A percentile compares a stretch with the other conserved stretches of the same genome.
Conservation (phyloP, 2,888 invertebrate genomes). For the Papilio demoleus region DNA sequence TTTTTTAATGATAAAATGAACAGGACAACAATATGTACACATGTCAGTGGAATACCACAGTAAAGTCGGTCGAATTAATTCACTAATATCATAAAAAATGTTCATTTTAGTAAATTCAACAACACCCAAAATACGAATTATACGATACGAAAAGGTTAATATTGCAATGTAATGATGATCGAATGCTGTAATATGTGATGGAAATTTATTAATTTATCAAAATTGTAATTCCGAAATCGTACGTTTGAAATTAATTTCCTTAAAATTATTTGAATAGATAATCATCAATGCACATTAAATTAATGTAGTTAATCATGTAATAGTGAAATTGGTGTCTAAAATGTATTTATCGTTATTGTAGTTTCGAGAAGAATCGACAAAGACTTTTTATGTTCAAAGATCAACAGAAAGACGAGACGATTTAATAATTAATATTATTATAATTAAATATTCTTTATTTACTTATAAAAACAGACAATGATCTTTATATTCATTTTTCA, state of each 20-base stretch:
- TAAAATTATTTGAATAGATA: no score
- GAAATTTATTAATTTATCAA: background rate
- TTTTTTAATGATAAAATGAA: no score
- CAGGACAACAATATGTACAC: no score
- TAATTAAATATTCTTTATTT: no score
- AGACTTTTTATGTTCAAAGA: background rate
- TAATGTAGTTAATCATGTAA: slow-evolving; percentile 4
- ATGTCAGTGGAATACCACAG: no score
- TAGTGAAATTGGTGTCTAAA: background rate
- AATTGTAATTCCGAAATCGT: background rate
- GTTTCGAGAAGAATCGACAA: slow-evolving; percentile 4
- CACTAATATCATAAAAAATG: no score
- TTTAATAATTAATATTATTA: no score
- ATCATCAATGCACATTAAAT: slow-evolving; percentile 2
- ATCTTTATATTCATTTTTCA: no score
- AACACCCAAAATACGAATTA: background rate
- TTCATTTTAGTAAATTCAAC: no score
- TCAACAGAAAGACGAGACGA: background rate
- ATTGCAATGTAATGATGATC: background rate
- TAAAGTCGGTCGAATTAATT: no score
- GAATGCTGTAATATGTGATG: background rate
- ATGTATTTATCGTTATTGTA: slow-evolving; percentile 7
- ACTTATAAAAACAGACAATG: no score
- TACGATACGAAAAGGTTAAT: background rate
- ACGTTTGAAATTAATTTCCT: background rate